Evolutionary conservation across 2,797 vertebrate genomes (phyloP), one percentile per base, ranked within the genome.

Genomic region (Nasua narica): DNA sequence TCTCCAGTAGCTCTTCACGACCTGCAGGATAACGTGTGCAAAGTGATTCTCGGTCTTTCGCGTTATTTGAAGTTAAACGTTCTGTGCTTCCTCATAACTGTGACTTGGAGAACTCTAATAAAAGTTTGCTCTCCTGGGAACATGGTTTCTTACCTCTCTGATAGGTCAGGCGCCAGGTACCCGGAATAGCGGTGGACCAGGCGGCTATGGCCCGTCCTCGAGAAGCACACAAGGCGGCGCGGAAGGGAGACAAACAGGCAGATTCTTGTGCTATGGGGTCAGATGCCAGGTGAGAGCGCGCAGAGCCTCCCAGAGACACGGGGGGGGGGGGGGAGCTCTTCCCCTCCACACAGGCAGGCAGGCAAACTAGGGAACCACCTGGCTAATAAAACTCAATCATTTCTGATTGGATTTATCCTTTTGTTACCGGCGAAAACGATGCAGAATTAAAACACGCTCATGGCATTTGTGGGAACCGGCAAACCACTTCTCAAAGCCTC

Each of bases 351-450:
- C 19, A 69, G 84, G 54, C 67, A 60, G 60, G 14, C 4, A 7
- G 14, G 40, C 60, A 37, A 69, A 21, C 43, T 56, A 13, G 40
- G 52, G 58, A 85, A 46, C 32, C 48, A 54, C 85, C 54, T 52
- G 67, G 77, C 62, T 79, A 54, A 48, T 52, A 92, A 85, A 93
- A 69, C 25, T 67, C 79, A 2, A 14, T 25, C 60, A 16, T n/a
- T 88, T 84, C 37, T 46, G 40, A 90, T 14, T 92, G 62, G 50
- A 89, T 91, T 79, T 70, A 85, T 67, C 65, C 87, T 96, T 84
- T 18, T 46, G 81, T 79, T 72, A 82, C 87, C 18, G 50, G 79
- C 0, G 4, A 60, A 69, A 76, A 90, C 0, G 5, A 82, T 23
- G 27, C 37, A 15, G 93, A 19, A 88, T 65, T 54, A 70, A 94